Evolutionary conservation across 2,888 invertebrate genomes (phyloP).

Genomic region (Oeneis ivallda): DNA sequence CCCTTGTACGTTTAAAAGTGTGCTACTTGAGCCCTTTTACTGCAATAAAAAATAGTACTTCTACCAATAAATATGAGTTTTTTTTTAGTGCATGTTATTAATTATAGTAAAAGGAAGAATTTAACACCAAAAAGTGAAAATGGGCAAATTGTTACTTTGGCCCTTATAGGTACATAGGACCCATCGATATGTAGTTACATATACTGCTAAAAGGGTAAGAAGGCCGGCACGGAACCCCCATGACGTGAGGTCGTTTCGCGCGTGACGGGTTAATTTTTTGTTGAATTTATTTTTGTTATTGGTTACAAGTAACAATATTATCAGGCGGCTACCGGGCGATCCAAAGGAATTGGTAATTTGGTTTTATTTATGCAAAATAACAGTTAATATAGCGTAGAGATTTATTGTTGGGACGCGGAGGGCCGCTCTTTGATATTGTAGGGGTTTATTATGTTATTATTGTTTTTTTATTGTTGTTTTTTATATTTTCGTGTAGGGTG

Average conservation of each 20-base stretch:
- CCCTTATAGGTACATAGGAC: no score
- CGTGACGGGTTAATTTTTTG: conserved; percentile 46
- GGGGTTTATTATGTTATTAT: conserved; percentile 15
- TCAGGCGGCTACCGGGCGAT: conserved; percentile 77
- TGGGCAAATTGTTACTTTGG: no score
- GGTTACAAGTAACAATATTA: conserved; percentile 72
- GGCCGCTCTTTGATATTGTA: conserved; percentile 40
- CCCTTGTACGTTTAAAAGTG: no score
- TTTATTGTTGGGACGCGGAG: conserved; percentile 65
- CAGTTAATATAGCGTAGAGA: conserved; percentile 56
- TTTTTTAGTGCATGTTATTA: no score
- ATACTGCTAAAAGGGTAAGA: no score
- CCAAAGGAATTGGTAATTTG: conserved; percentile 75
- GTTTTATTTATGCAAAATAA: conserved; percentile 81
- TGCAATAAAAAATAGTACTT: no score
- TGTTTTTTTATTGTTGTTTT: conserved; percentile 24
- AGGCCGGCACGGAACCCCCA: not conserved
- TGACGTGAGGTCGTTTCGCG: not conserved
- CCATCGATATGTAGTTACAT: no score
- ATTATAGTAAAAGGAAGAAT: no score
- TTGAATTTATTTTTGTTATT: conserved; percentile 75
- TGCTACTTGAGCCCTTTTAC: no score
- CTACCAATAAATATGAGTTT: no score
- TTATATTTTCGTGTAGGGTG: not conserved
- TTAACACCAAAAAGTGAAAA: no score